Evolutionary conservation across 2,797 vertebrate genomes (phyloP), one percentile per base, ranked within the genome.

Genomic region (Prionace glauca): DNA sequence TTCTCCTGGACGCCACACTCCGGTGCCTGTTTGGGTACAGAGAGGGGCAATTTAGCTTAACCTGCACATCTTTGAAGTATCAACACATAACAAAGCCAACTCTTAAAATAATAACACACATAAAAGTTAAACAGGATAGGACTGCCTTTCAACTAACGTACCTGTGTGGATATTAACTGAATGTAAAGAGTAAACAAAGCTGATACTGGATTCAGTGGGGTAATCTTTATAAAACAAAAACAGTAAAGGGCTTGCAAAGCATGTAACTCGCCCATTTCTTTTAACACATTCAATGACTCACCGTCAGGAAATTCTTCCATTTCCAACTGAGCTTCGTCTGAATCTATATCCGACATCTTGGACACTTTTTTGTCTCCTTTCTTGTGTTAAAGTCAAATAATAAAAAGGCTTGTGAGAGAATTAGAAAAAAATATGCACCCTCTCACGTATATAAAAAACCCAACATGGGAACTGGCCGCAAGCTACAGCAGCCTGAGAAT

Each of bases 301-400:
- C 93, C 67, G 1, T 94, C 93, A 71, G 41, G 93, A 14, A 94
- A 94, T 94, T 74, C 93, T 94, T 94, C 93, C 93, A 94, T 71
- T 50, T 94, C 69, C 41, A 94, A 45, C 1, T 94, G 93, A 14
- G 72, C 93, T 26, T 94, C 93, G 69, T 94, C 93, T 41, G 93
- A 94, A 94, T 94, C 93, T 24, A 45, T 22, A 29, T 41, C 41
- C 16, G 69, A 74, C 93, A 94, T 94, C 93, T 72, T 72, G 24
- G 32, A 12, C 2, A 74, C 12, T 12, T 65, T 9, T 20, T 91
- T 1, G 5, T 0, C 41, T 24, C 18, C 36, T 7, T 84, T 84
- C 12, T 84, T 29, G 29, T n/a, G 72, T n/a, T 32, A n/a, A 74
- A 74, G 3, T 32, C 72, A 0, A 32, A 32, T 29, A 69, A 69